Evolutionary conservation across 2,797 vertebrate genomes (phyloP), one percentile per base, ranked within the genome.

Genomic region (Bufotes viridis): DNA sequence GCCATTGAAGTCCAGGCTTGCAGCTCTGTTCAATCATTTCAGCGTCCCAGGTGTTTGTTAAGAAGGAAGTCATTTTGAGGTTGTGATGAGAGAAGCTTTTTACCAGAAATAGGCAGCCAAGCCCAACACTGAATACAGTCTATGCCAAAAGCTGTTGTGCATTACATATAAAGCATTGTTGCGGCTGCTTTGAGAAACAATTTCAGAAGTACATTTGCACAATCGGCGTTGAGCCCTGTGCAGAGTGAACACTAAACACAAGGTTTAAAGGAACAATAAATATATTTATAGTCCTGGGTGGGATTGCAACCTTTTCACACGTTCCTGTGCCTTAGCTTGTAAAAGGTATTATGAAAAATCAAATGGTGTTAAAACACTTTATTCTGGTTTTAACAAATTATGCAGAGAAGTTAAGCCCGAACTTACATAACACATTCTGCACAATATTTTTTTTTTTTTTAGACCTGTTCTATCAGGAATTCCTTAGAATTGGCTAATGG

Each of bases 11-110:
- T 90, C 90, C 1, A 20, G 90, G 90, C 91, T 93, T 94, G 93
- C 91, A 92, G 69, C 76, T 87, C 90, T 89, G 87, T 90, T 93
- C 90, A 90, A 91, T 92, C 91, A 60, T 92, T 90, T 90, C 92
- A 90, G 90, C 91, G 87, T 90, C 91, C 91, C 93, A 91, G 91
- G 91, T 94, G 93, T 95, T 93, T 94, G 91, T 93, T 94, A 91
- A 93, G 91, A 88, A 90, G 92, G 90, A 91, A 85, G 89, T 90
- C 82, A 87, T 91, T 92, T 81, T 87, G 88, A 86, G 82, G 89
- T 88, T 87, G 88, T 63, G 92, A 91, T 92, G 94, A 94, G 91
- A 93, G 92, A 93, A 91, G 90, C 90, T 80, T 93, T 94, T 92
- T 90, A 91, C 90, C 90, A 87, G 55, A 90, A 91, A 90, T 91